Conservation (phyloP, 2,113 vertebrate species). For the Pseudopipra pipra region DNA sequence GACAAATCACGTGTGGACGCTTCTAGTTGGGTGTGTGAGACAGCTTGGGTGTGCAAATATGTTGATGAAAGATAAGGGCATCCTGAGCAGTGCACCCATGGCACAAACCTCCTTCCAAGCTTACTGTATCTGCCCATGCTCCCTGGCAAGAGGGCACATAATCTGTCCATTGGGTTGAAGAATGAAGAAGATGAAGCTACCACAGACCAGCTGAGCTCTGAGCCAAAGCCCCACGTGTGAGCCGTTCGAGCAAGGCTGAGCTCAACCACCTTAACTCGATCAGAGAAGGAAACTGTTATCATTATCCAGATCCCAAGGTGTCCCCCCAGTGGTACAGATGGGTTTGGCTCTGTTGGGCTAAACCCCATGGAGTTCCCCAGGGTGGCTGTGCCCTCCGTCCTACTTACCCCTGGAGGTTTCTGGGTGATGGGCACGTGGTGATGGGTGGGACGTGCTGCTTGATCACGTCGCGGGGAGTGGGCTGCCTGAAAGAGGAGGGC, state of each 20-base stretch:
- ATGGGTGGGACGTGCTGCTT: not conserved
- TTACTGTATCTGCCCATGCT: not conserved
- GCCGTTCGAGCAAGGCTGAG: not conserved
- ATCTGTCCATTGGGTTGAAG: not conserved
- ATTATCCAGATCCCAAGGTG: not conserved
- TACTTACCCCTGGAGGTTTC: not conserved
- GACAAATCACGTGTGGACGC: rapidly evolving
- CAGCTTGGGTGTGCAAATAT: not conserved
- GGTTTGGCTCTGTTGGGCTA: not conserved
- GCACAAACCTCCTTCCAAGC: not conserved
- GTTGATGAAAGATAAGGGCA: rapidly evolving
- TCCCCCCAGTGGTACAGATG: not conserved
- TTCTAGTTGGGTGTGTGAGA: not conserved
- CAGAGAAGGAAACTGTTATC: not conserved
- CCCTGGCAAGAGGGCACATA: not conserved
- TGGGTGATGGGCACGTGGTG: not conserved
- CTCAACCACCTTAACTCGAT: not conserved
- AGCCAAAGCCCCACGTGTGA: rapidly evolving
- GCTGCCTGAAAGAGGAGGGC: slow-evolving; percentile 1
- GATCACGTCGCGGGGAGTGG: not conserved
- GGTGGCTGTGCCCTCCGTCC: not conserved
- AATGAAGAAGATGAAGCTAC: not conserved
- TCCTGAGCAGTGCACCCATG: not conserved
- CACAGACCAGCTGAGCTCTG: not conserved
- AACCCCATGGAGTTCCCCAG: rapidly evolving